Evolutionary conservation across 2,888 invertebrate species (phyloP), one percentile per base, ranked within the genome.

Genomic region (Tinea trinotella): DNA sequence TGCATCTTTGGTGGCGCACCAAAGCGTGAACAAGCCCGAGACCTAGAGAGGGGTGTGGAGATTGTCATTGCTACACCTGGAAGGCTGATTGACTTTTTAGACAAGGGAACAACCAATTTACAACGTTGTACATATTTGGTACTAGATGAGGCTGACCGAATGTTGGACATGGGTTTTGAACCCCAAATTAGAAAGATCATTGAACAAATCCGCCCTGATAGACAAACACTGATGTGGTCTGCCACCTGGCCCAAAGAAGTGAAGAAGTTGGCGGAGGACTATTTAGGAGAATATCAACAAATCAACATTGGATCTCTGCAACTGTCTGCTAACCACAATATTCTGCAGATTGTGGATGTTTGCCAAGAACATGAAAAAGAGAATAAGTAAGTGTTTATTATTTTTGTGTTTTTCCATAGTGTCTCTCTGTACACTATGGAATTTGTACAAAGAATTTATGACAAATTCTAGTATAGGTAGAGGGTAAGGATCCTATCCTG

Each of bases 171-270:
- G 98, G 98, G 98, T 58, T 98, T 98, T 75, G 97, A 98, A 75
- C 97, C 97, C 2, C 97, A 98, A 77, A 97, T 98, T 61, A 89
- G 97, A 54, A 96, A 96, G 79, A 96, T 98, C 64, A 90, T 97
- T 62, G 94, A 95, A 67, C 97, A 97, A 77, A 96, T 97, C 63
- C 88, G 97, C 61, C 97, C 97, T 12, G 97, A 98, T 70, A 88
- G 98, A 65, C 98, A 99, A 77, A 97, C 96, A 10, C 88, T 98
- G 44, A 99, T 99, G 98, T 99, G 97, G 96, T 97, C 97, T 59
- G 98, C 98, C 0, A 99, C 98, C n/a, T 99, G 98, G 98, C 98
- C 98, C 0, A 97, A 96, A 68, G 98, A 98, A 87, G 98, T 98
- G 1, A 89, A 93, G 59, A 92, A 92, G 63, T 82, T 99, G 58